Base-by-base conservation (phyloP, 2,797 vertebrate species). In the Hafferia zeledoni region DNA sequence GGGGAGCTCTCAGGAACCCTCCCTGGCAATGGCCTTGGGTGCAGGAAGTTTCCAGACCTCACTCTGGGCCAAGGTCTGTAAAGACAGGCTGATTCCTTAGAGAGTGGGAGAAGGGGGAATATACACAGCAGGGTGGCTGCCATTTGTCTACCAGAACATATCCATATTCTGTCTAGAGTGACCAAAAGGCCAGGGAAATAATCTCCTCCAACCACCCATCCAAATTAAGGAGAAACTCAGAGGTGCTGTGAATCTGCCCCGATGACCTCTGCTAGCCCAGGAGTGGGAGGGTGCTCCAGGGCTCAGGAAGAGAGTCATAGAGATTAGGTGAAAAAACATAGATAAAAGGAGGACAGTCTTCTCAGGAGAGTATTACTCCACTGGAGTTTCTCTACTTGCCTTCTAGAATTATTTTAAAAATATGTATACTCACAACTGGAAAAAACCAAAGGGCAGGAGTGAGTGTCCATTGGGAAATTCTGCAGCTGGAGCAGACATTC, bases 391-490 rank as follows among this genome's bases (percentile, higher is more conserved):
- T 64, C 55, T 65, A 35, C 23, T 76, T 16, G 10, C 53, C 30
- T 90, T 64, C 64, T 56, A 63, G 77, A 87, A 56, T 27, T 49
- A 7, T 81, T n/a, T 82, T 17, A 19, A 83, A 93, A 87, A 77
- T 10, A 68, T 2, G 30, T 75, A 61, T 98, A 98, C 98, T 98
- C 91, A 98, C 98, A 98, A 85, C 98, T 98, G 91, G 98, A 98
- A 97, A 98, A 98, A 95, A 98, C 97, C 92, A 98, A 97, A 89
- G 98, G 98, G 92, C 98, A 98, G 95, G 98, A 98, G 84, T 98
- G 98, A 75, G 97, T 98, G 93, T 98, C 98, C 98, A 98, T 97
- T 89, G 98, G 98, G 90, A 97, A 98, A 94, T 97, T 98, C 96
- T 98, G 91, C 91, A 98, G 96, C 88, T 98, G 94, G 35, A 98